Percentiles rank a stretch among this genome's conserved stretches.
phyloP scores from a whole-genome alignment of 2,113 vertebrate genomes.

The Manacus vitellinus region DNA sequence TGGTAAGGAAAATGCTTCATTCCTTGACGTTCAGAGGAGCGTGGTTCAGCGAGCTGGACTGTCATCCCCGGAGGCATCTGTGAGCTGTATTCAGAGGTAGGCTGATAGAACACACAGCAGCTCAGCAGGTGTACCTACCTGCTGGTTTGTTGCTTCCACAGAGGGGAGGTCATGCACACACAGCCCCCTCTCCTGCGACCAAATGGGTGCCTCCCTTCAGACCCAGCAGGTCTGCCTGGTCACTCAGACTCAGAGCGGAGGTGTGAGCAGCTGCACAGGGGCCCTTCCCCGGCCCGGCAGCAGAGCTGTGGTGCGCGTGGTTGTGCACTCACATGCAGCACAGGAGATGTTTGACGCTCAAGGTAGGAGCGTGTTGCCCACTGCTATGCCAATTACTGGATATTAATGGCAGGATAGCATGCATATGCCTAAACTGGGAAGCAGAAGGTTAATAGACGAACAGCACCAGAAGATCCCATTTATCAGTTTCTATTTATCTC shows the following conservation, averaged over 20 bases:
- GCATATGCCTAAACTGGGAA: conserved; percentile 92
- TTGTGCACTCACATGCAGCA: not conserved
- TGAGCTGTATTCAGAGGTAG: not conserved
- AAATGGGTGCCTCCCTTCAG: not conserved
- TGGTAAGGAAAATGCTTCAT: not conserved
- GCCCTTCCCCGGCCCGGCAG: not conserved
- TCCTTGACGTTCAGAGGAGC: not conserved
- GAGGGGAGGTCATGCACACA: not conserved
- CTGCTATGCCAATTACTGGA: conserved; percentile 86
- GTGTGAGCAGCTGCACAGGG: not conserved
- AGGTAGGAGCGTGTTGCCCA: conserved; percentile 65
- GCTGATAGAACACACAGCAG: not conserved
- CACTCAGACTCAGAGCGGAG: not conserved
- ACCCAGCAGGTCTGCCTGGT: not conserved
- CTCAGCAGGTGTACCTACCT: not conserved
- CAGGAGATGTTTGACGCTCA: not conserved
- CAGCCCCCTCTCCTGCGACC: not conserved
- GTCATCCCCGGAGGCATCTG: accelerated
- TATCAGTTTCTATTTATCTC: conserved; percentile 99
- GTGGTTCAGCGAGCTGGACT: accelerated
- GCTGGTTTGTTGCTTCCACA: not conserved
- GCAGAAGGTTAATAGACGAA: conserved; percentile 98
- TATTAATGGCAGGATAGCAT: conserved; percentile 93
- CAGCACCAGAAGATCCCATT: conserved; percentile 93
- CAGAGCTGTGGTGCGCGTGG: not conserved